These are phyloP conservation scores for Notolabrus celidotus DNA, from an alignment of 2,797 vertebrate species.

Conservation along the genomic window DNA sequence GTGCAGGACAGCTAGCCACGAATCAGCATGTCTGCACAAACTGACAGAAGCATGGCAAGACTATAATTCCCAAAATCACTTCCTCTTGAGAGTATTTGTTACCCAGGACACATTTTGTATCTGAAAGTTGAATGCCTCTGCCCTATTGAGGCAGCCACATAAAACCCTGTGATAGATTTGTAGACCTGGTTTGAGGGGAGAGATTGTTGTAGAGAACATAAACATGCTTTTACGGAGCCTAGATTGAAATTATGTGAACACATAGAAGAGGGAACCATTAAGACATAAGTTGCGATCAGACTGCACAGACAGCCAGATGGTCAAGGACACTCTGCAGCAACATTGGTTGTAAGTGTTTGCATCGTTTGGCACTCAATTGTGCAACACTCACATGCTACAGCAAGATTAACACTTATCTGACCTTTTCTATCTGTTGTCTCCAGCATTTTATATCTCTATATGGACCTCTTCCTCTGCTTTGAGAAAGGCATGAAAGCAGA, in stretches of 20 bases:
- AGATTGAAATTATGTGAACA: conserved; percentile 8
- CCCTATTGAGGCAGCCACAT: conserved; percentile 3
- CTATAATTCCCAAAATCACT: conserved; percentile 4
- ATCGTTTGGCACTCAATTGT: too few species aligned
- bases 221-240: conserved; percentile 28
- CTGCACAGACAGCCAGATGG: conserved; percentile 36
- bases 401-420: neutral
- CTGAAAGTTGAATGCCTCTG: conserved; percentile 1
- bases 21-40: conserved; percentile 42
- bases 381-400: conserved; percentile 6
- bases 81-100: conserved; percentile 20
- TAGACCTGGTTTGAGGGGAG: neutral
- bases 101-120: conserved; percentile 16
- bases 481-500: too few species aligned
- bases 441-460: too few species aligned
- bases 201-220: conserved; percentile 21
- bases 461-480: too few species aligned
- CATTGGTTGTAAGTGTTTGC: too few species aligned
- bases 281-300: conserved; percentile 25
- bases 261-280: conserved; percentile 14
- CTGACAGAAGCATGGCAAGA: conserved; percentile 33
- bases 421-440: neutral
- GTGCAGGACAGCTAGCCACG: conserved; percentile 17
- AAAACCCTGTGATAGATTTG: neutral
- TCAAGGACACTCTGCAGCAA: conserved; percentile 13